phyloP scores from a whole-genome alignment of 2,797 vertebrate genomes.

The Gymnodraco acuticeps region DNA sequence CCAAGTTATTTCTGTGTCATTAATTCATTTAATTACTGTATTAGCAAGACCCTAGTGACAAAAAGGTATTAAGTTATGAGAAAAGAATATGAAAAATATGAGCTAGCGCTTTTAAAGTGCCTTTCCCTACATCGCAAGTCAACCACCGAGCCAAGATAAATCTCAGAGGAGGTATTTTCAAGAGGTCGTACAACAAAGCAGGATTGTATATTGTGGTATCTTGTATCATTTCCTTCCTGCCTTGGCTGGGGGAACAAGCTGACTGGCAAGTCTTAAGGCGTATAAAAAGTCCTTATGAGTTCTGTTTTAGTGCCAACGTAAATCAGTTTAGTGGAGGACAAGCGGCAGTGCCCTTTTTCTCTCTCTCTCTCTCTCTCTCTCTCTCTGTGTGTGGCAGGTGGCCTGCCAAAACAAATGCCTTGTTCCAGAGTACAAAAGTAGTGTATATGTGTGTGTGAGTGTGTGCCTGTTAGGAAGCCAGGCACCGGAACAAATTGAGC shows the following conservation, averaged over 20 bases:
- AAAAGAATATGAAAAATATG: slow-evolving; percentile 16
- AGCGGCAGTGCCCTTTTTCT: slow-evolving; percentile 50
- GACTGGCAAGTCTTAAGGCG: slow-evolving; percentile 50
- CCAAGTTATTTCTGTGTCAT: slow-evolving; percentile 28
- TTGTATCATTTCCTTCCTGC: slow-evolving; percentile 70
- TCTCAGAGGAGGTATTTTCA: slow-evolving; percentile 47
- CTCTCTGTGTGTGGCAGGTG: slow-evolving; percentile 46
- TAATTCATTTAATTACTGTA: slow-evolving; percentile 14
- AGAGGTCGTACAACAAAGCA: slow-evolving; percentile 53
- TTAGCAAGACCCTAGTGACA: slow-evolving; percentile 19
- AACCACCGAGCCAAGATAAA: slow-evolving; percentile 45
- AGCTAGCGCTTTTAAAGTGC: slow-evolving; percentile 7
- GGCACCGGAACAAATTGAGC: slow-evolving; percentile 44
- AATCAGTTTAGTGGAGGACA: slow-evolving; percentile 75
- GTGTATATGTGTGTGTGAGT: slow-evolving; percentile 2
- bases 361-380: slow-evolving; percentile 1
- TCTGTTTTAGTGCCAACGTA: slow-evolving; percentile 71
- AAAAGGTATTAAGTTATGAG: slow-evolving; percentile 19
- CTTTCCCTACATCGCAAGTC: slow-evolving; percentile 12
- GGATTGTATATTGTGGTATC: slow-evolving; percentile 54
- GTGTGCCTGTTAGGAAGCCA: slow-evolving; percentile 27
- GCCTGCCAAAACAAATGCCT: slow-evolving; percentile 67
- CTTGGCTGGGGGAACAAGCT: slow-evolving; percentile 50
- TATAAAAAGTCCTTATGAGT: slow-evolving; percentile 69
- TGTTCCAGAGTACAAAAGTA: slow-evolving; percentile 39